These are phyloP conservation scores for Dicaeum eximium DNA, from an alignment of 2,113 vertebrate species.

Conservation along the genomic window DNA sequence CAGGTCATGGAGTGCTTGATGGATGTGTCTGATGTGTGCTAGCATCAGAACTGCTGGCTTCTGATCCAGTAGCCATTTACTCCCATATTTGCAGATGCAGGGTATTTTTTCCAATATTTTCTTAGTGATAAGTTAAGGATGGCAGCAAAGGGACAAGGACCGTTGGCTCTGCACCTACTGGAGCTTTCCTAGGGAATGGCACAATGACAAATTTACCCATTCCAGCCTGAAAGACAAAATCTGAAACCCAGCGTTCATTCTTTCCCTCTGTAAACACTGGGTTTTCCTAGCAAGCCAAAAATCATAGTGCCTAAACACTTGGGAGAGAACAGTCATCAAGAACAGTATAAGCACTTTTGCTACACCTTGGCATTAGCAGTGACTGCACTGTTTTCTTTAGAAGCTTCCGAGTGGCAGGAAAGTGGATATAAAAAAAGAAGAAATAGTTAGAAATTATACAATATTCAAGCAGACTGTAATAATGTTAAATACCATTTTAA, in stretches of 20 bases:
- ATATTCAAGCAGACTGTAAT: conserved; percentile 43
- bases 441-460: conserved; percentile 22
- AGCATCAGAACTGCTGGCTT: background rate
- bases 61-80: background rate
- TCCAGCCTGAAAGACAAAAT: background rate
- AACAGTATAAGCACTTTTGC: background rate
- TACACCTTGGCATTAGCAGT: background rate
- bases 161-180: background rate
- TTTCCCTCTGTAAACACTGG: background rate
- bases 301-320: background rate
- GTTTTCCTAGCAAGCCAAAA: background rate
- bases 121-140: background rate
- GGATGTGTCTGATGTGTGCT: background rate
- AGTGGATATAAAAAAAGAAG: conserved; percentile 25
- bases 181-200: background rate
- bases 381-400: conserved; percentile 28
- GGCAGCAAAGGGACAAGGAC: background rate
- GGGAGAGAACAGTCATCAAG: background rate
- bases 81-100: background rate
- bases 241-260: background rate
- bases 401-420: conserved; percentile 20
- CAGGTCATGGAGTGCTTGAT: background rate
- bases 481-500: conserved; percentile 55
- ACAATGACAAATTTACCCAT: background rate
- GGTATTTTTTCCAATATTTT: background rate